Conservation (phyloP, 2,113 vertebrate species). For the Aplodontia rufa region DNA sequence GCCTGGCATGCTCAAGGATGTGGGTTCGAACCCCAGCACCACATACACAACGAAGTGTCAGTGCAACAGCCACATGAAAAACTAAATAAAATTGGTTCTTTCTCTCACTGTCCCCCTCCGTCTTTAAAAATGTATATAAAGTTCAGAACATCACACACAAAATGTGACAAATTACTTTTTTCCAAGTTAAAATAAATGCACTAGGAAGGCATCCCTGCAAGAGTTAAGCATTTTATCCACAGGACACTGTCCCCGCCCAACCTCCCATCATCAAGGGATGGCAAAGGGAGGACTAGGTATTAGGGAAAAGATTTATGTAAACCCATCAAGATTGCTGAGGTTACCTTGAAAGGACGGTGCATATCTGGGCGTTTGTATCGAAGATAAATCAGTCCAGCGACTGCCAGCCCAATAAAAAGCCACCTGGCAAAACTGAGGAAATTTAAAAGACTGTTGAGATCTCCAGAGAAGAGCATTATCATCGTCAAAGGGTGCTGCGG, state of each 20-base stretch:
- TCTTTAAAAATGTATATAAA: too few relatives aligned
- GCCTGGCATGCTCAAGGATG: too few relatives aligned
- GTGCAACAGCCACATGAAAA: too few relatives aligned
- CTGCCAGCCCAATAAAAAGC: constrained; percentile 96
- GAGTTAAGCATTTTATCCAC: background rate
- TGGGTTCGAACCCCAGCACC: too few relatives aligned
- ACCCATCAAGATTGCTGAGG: constrained; percentile 70
- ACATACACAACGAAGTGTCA: too few relatives aligned
- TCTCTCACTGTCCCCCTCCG: too few relatives aligned
- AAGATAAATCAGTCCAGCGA: constrained; percentile 95
- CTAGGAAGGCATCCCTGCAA: background rate
- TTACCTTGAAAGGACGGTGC: constrained; percentile 97
- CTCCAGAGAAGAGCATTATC: constrained; percentile 93
- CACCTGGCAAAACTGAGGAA: constrained; percentile 98
- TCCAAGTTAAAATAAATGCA: background rate
- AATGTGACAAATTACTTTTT: background rate
- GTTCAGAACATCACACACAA: background rate
- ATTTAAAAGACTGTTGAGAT: constrained; percentile 96
- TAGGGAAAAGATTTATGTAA: constrained; percentile 76
- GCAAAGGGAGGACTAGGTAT: background rate
- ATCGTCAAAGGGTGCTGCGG: constrained; percentile 93
- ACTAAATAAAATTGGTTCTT: too few relatives aligned
- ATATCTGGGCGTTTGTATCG: constrained; percentile 94
- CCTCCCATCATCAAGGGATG: constrained; percentile 2
- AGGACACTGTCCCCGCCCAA: constrained; percentile 4